Conservation (phyloP, 1,140 invertebrate genomes). For the Drosophila eugracilis region DNA sequence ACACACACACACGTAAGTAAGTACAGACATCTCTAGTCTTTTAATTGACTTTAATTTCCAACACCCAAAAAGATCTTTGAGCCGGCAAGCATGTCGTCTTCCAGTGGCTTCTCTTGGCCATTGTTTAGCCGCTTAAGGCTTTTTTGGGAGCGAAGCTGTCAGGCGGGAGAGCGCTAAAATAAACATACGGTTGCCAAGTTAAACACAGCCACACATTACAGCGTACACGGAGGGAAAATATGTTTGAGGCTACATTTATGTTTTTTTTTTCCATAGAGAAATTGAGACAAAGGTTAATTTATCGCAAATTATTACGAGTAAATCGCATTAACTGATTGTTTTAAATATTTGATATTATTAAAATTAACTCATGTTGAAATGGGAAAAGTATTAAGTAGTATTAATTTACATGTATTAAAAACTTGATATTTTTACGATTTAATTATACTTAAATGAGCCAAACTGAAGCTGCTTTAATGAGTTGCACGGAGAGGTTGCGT, state of each 20-base stretch:
- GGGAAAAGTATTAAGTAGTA: too few relatives aligned
- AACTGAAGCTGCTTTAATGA: too few relatives aligned
- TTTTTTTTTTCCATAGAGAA: too few relatives aligned
- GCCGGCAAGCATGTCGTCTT: conserved; percentile 39
- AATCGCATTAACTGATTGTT: too few relatives aligned
- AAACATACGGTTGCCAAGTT: conserved; percentile 72
- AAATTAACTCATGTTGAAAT: too few relatives aligned
- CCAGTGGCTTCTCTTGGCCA: conserved; percentile 51
- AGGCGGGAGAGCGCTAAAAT: conserved; percentile 59
- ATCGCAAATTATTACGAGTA: too few relatives aligned
- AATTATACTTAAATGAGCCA: too few relatives aligned
- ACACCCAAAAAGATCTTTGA: conserved; percentile 51
- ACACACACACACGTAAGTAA: conserved; percentile 18
- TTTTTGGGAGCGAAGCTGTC: conserved; percentile 55
- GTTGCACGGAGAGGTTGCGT: too few relatives aligned
- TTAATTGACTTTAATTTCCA: conserved; percentile 81
- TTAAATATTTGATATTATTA: too few relatives aligned
- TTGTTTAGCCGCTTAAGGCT: conserved; percentile 76
- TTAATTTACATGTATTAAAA: too few relatives aligned
- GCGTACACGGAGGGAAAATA: not conserved
- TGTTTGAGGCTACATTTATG: not conserved
- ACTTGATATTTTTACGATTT: too few relatives aligned
- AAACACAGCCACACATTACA: conserved; percentile 49
- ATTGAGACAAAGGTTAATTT: not conserved
- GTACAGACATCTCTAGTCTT: conserved; percentile 41